Base-by-base conservation (phyloP, 1,140 invertebrate species). In the Aphelenchoides fujianensis region DNA sequence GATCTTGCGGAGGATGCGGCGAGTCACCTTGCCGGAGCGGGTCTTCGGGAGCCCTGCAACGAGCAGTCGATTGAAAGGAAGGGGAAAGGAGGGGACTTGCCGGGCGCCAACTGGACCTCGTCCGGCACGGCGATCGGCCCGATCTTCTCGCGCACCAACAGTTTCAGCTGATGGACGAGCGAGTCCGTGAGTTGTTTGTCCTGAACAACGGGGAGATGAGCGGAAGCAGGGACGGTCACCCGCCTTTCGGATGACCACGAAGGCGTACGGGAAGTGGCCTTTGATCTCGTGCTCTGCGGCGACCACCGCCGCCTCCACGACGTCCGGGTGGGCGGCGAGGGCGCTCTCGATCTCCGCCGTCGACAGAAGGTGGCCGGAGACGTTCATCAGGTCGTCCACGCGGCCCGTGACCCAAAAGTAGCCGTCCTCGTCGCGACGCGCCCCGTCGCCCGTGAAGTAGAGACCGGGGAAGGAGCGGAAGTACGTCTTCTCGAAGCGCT, bases 301-400 rank as follows among this genome's bases (percentile, higher is more conserved):
- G 0, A 98, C 95, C 2, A 95, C 95, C 1, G 95, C 95, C 1
- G 94, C 91, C 85, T 98, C 95, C 0, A 93, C 89, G 0, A 98
- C 91, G 16, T 88, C 87, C 2, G 86, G 83, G 82, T 95, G 92
- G 80, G 92, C 92, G 0, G 92, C 90, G 1, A 98, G 87, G 2
- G 93, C 91, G 12, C 91, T 91, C 86, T 98, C 95, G 19, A 89
- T 88, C 78, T 98, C 93, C 0, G 95, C 92, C 0, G 96, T 98
- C 67, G 93, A 95, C 88, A 98, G 91, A 23, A 98, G 86, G 87
- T 98, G 95, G 0, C 95, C 95, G 0, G 93, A 96, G 0, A 98
- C 94, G 85, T 98, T 98, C 61, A 98, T 86, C 92, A 98, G 94
- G 82, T 98, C 95, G 85, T 98, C 95, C 16, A 97, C 91, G 61